These are phyloP conservation scores for Amblyjoppa proteus DNA, from an alignment of 2,888 invertebrate species.

Conservation along the genomic window DNA sequence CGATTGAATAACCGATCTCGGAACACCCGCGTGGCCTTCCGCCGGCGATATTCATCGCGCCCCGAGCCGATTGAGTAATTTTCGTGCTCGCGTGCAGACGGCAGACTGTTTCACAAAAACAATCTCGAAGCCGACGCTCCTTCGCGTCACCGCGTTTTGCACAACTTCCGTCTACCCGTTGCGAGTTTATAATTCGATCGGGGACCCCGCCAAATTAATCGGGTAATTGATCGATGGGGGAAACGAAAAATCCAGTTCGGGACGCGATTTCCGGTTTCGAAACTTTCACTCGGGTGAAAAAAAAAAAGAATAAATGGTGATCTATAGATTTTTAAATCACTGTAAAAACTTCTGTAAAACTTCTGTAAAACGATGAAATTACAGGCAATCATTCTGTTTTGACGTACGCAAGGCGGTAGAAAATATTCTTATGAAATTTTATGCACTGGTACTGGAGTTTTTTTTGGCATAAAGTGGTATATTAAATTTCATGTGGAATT, in stretches of 20 bases:
- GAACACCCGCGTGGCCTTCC: constrained; percentile 23
- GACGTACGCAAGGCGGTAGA: too few relatives aligned
- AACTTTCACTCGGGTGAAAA: constrained; percentile 5
- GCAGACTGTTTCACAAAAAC: constrained; percentile 32
- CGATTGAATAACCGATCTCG: constrained; percentile 48
- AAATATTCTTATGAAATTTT: too few relatives aligned
- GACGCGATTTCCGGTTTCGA: neutral
- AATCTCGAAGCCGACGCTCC: constrained; percentile 6
- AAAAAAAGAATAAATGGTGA: neutral
- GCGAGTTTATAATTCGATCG: neutral
- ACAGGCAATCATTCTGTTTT: too few relatives aligned
- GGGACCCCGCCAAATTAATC: neutral
- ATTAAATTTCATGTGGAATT: too few relatives aligned
- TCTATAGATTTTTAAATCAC: neutral
- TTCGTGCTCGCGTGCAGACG: constrained; percentile 14
- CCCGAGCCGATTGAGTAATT: constrained; percentile 44
- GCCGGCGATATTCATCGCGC: constrained; percentile 18
- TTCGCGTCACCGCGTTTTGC: neutral
- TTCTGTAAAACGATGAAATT: too few relatives aligned
- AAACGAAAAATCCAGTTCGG: neutral
- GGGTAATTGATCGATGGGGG: neutral
- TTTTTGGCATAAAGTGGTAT: too few relatives aligned
- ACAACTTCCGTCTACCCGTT: neutral
- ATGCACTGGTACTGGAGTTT: too few relatives aligned
- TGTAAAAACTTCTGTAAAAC: neutral